Evolutionary conservation across 2,113 vertebrate species (phyloP).

Genomic region (Haemorhous mexicanus): DNA sequence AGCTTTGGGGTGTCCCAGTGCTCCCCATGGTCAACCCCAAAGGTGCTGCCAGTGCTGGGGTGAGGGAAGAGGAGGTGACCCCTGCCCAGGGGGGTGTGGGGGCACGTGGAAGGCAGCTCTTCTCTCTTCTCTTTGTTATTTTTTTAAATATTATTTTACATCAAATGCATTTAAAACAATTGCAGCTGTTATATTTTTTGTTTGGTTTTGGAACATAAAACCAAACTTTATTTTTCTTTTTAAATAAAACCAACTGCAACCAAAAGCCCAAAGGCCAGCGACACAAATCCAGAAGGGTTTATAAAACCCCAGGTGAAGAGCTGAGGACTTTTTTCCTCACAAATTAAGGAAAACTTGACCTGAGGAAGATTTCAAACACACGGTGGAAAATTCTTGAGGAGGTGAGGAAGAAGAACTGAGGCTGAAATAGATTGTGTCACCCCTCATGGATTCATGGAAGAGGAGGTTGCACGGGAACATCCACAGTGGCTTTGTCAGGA

Average conservation of each 20-base stretch:
- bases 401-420: neutral
- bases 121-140: too few relatives aligned
- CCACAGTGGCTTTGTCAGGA: neutral
- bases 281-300: neutral
- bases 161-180: neutral
- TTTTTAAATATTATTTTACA: neutral
- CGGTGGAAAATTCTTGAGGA: neutral
- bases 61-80: neutral
- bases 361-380: neutral
- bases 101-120: accelerated
- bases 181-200: accelerated
- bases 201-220: neutral
- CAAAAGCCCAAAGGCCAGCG: neutral
- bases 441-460: neutral
- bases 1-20: neutral
- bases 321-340: neutral
- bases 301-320: neutral
- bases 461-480: neutral
- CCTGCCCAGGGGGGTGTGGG: neutral
- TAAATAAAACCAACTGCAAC: neutral
- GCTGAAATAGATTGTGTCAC: neutral
- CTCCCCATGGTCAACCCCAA: neutral
- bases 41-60: neutral
- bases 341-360: neutral
- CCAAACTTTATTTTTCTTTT: neutral